These are phyloP conservation scores for Lepus europaeus DNA, from an alignment of 2,113 vertebrate genomes.

Conservation along the genomic window DNA sequence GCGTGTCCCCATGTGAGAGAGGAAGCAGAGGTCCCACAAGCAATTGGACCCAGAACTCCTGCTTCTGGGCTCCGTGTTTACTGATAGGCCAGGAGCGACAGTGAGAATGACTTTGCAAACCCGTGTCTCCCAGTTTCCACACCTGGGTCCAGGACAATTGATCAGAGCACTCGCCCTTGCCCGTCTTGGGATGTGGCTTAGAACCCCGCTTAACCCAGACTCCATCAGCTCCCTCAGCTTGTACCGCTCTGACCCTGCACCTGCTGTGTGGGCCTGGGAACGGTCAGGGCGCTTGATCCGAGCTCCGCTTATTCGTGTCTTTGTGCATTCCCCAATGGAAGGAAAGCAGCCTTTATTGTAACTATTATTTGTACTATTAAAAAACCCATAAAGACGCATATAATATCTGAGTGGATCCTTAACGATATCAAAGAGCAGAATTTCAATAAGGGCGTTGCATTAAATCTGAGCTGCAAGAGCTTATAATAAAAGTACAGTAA, in stretches of 20 bases:
- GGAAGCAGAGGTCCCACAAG: background rate
- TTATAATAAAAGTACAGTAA: slow-evolving; percentile 82
- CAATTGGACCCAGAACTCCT: background rate
- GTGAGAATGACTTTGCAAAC: background rate
- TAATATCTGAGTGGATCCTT: background rate
- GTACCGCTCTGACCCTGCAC: background rate
- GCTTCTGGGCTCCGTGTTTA: background rate
- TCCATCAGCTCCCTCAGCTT: too few relatives aligned
- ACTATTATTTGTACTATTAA: background rate
- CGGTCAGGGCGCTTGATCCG: background rate
- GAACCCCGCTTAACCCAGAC: background rate
- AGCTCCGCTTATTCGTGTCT: background rate
- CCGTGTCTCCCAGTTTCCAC: fast-evolving
- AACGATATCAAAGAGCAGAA: slow-evolving; percentile 71
- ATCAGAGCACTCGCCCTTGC: background rate
- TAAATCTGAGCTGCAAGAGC: slow-evolving; percentile 78
- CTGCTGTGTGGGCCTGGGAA: fast-evolving
- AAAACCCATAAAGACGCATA: background rate
- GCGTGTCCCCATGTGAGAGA: background rate
- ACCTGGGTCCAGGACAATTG: background rate
- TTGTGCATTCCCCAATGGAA: background rate
- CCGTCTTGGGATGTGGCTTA: background rate
- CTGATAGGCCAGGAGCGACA: too few relatives aligned
- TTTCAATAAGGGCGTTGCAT: slow-evolving; percentile 71
- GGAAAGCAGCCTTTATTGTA: background rate